Base-by-base conservation (phyloP, 2,797 vertebrate species). In the Gobio occitaniae region DNA sequence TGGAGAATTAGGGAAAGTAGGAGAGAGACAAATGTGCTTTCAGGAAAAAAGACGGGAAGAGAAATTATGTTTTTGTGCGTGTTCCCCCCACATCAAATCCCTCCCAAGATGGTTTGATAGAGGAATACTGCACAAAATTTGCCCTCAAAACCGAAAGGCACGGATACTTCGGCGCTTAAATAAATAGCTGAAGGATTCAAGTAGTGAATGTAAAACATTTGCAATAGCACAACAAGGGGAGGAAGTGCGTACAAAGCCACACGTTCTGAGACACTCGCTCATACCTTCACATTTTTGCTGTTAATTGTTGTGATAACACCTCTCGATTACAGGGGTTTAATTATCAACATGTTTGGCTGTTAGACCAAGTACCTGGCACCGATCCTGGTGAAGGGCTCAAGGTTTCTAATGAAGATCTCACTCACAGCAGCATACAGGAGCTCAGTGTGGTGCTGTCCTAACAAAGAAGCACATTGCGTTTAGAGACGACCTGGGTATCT, bases 261-360 rank as follows among this genome's bases (percentile, higher is more conserved):
- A 89, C 87, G 54, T 87, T 84, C 52, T 48, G 29, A 72, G 65
- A 86, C 52, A 41, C 84, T 72, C 72, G 61, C 32, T 88, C 84
- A 84, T 90, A 86, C 82, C 84, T 71, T 83, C 86, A 85, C 86
- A 84, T 88, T 88, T 87, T 56, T 93, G 94, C 93, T 95, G 94
- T 95, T 96, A 96, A 96, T 96, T 95, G 95, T 96, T 95, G 94
- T 94, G 94, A 95, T 95, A 93, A 94, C 95, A 95, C 95, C 93
- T 95, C 94, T 91, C 93, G 92, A 93, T 94, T 95, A 94, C 95
- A 93, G 92, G 92, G 92, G 92, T 92, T 93, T 96, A 95, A 95
- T 95, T 95, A 95, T 95, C 94, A 94, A 95, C 95, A 95, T 95
- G 94, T 94, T 94, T 95, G 94, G 92, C 93, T 94, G 94, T 92